These are phyloP conservation scores for Phyllostomus hastatus DNA, from an alignment of 2,113 vertebrate genomes.

Conservation along the genomic window DNA sequence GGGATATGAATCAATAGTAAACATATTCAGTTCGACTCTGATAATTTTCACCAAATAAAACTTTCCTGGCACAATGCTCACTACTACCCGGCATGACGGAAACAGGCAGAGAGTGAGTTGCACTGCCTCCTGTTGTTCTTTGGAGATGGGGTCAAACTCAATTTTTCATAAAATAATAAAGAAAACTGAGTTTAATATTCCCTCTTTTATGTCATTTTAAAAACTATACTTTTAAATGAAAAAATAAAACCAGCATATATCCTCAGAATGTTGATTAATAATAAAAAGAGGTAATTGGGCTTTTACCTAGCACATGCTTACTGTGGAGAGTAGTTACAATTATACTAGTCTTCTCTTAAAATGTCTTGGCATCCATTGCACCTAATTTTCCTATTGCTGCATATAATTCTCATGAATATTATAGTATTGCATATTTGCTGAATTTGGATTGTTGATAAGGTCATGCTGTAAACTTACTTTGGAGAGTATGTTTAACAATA, in stretches of 20 bases:
- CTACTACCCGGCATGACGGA: not conserved
- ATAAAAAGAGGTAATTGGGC: not conserved
- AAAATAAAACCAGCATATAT: not conserved
- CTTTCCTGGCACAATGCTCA: not conserved
- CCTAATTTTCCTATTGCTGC: not conserved
- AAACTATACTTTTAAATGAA: not conserved
- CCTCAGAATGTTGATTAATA: not conserved
- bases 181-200: not conserved
- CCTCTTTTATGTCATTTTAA: not conserved
- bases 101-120: not conserved
- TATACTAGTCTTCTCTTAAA: not conserved
- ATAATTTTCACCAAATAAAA: not conserved
- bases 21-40: not conserved
- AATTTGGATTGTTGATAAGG: not conserved
- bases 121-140: not conserved
- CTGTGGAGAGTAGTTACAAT: not conserved
- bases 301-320: not conserved
- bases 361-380: not conserved
- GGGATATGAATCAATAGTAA: not conserved
- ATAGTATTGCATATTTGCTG: not conserved
- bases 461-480: not conserved
- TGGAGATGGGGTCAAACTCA: not conserved
- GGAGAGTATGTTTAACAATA: not conserved
- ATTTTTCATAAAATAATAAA: not conserved
- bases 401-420: not conserved